Evolutionary conservation across 2,797 vertebrate species (phyloP).

Genomic region (Phalloptychus januarius): DNA sequence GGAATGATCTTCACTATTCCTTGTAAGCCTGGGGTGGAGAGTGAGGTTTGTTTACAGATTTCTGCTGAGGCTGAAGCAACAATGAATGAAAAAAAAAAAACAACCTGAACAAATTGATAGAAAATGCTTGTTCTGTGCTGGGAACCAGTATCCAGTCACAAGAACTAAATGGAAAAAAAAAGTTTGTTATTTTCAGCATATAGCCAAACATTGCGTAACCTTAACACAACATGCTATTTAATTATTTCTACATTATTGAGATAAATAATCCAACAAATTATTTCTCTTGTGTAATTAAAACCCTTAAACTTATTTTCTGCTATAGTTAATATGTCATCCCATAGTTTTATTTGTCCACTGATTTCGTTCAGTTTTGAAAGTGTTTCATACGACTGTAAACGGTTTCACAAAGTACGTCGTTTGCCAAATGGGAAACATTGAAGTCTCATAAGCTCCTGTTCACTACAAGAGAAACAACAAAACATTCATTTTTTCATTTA

Average conservation of each 20-base stretch:
- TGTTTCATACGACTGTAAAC: neutral
- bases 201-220: neutral
- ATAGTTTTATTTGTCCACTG: neutral
- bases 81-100: neutral
- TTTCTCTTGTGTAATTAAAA: too few species aligned
- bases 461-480: neutral
- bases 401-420: neutral
- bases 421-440: neutral
- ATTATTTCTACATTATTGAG: neutral
- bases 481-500: neutral
- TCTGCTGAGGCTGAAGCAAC: neutral
- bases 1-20: neutral
- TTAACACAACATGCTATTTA: neutral
- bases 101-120: neutral
- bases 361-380: neutral
- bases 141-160: neutral
- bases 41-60: neutral
- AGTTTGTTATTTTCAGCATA: neutral
- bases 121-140: neutral
- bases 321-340: neutral
- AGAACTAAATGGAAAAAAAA: neutral
- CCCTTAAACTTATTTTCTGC: neutral
- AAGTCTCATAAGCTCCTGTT: neutral
- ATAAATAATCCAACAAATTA: too few species aligned
- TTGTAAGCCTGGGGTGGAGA: neutral